Percentiles rank a stretch among this genome's conserved stretches.
Conservation (phyloP, 2,113 vertebrate species). For the Panthera leo region DNA sequence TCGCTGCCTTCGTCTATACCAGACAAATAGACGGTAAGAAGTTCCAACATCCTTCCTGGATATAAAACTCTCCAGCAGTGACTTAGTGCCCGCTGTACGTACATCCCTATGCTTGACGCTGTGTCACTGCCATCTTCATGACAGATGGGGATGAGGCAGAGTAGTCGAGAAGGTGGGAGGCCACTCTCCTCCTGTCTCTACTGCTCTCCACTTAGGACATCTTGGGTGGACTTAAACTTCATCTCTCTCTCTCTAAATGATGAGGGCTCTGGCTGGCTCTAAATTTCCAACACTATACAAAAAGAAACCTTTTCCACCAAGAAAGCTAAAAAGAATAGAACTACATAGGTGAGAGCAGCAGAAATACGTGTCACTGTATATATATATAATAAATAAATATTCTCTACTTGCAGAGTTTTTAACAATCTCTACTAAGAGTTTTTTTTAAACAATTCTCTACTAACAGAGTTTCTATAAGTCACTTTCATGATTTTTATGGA, state of each 20-base stretch:
- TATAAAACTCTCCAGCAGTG: background rate
- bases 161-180: background rate
- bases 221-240: background rate
- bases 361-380: background rate
- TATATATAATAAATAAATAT: background rate
- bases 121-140: background rate
- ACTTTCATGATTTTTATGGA: background rate
- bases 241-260: background rate
- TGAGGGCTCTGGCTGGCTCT: background rate
- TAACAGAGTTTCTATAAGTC: background rate
- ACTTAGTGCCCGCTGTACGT: background rate
- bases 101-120: too few species aligned
- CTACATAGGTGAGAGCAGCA: background rate
- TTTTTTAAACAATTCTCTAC: background rate
- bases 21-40: background rate
- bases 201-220: background rate
- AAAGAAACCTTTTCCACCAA: background rate
- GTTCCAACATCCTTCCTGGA: background rate
- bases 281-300: background rate
- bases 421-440: too few species aligned
- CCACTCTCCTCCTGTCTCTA: background rate
- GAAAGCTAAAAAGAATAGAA: background rate
- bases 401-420: background rate
- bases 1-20: background rate
- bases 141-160: background rate